phyloP scores from a whole-genome alignment of 2,113 vertebrate species.

The Greenwoodochromis staneri region DNA sequence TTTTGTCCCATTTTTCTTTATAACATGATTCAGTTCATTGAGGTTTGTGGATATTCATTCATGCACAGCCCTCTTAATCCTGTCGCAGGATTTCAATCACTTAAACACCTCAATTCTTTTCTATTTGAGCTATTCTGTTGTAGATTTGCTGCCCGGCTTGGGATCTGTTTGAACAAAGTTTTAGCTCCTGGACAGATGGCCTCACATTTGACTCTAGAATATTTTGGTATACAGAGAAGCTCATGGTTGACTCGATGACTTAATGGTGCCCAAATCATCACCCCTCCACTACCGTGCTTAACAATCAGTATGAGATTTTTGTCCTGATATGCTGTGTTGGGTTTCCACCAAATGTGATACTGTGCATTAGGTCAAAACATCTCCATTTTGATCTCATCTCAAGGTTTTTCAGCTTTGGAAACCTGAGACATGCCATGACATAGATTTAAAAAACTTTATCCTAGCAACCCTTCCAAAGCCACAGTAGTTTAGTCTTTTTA shows the following conservation, averaged over 20 bases:
- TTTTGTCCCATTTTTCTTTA: not conserved
- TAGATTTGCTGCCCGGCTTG: not conserved
- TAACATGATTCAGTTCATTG: not conserved
- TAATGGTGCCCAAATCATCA: not conserved
- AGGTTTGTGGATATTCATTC: not conserved
- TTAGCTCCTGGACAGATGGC: not conserved
- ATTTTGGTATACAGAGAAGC: not conserved
- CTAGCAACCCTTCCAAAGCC: not conserved
- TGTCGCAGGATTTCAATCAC: not conserved
- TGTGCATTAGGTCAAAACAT: not conserved
- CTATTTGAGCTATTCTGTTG: not conserved
- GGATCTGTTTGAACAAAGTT: not conserved
- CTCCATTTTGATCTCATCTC: not conserved
- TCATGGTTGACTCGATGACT: not conserved
- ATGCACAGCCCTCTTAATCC: not conserved
- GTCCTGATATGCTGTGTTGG: not conserved
- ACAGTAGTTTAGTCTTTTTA: not conserved
- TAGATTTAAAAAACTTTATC: not conserved
- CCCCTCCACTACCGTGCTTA: not conserved
- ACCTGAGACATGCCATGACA: not conserved
- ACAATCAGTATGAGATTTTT: not conserved
- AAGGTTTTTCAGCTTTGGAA: not conserved
- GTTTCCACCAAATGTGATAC: not conserved
- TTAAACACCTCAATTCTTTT: not conserved
- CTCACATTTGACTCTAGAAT: not conserved